These are phyloP conservation scores for Acanthopagrus latus DNA, from an alignment of 2,797 vertebrate genomes.

Conservation along the genomic window DNA sequence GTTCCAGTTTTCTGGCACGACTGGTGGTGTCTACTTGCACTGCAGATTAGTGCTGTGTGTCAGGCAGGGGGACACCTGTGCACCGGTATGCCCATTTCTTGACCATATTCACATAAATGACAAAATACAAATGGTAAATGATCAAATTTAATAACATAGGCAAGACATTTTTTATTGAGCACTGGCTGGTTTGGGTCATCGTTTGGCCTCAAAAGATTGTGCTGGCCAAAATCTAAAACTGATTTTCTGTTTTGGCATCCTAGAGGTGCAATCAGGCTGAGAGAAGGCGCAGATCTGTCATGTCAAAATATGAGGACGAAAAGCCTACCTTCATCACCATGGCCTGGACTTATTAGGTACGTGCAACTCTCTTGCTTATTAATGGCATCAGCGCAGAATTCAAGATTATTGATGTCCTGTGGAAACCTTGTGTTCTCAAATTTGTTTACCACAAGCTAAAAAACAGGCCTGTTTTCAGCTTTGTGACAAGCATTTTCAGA, in stretches of 20 bases:
- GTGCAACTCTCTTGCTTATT: background rate
- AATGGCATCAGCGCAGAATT: background rate
- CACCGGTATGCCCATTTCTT: background rate
- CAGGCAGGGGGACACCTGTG: background rate
- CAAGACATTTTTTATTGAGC: too few species aligned
- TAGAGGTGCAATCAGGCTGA: background rate
- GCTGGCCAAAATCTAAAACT: too few species aligned
- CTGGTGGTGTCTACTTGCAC: constrained; percentile 31
- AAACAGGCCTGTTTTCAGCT: constrained; percentile 47
- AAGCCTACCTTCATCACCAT: constrained; percentile 18
- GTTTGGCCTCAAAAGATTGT: background rate
- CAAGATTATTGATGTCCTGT: constrained; percentile 34
- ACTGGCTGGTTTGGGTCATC: too few species aligned
- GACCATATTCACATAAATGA: background rate
- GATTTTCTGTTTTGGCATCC: background rate
- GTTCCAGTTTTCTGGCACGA: constrained; percentile 31
- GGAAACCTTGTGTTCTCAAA: too few species aligned
- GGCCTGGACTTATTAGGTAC: constrained; percentile 44
- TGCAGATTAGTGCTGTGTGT: constrained; percentile 47
- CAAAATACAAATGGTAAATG: background rate
- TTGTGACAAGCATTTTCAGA: constrained; percentile 19
- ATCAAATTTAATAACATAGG: too few species aligned
- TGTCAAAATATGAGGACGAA: background rate
- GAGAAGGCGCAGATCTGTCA: constrained; percentile 7
- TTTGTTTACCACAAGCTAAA: too few species aligned